Conservation (phyloP, 2,888 invertebrate genomes). For the Lumbricus terrestris region DNA sequence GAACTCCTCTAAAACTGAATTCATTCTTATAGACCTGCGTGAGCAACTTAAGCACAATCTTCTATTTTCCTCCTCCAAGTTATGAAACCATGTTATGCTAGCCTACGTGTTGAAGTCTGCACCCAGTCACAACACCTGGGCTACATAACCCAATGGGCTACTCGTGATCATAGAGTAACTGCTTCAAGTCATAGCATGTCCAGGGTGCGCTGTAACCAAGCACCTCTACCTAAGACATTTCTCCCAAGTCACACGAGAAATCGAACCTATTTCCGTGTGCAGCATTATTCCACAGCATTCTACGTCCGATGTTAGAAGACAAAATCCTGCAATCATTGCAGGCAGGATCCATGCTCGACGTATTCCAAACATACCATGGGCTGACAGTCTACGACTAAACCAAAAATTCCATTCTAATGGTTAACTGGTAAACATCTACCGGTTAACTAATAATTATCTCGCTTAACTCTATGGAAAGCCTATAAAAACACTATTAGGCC, state of each 20-base stretch:
- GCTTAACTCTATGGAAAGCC: background rate
- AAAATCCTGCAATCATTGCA: background rate
- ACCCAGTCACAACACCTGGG: too few relatives aligned
- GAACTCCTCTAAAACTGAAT: too few relatives aligned
- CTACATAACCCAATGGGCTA: too few relatives aligned
- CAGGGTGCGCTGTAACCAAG: background rate
- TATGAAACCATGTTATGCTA: too few relatives aligned
- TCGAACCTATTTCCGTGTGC: slow-evolving; percentile 12
- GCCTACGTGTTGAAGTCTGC: too few relatives aligned
- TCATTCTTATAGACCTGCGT: too few relatives aligned
- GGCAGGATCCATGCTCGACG: background rate
- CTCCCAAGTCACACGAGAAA: background rate
- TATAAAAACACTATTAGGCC: background rate
- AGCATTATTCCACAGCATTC: background rate
- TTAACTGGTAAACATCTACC: too few relatives aligned
- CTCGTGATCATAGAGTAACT: too few relatives aligned
- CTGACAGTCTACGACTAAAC: background rate
- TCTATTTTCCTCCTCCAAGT: too few relatives aligned
- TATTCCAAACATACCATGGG: background rate
- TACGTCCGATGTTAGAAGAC: background rate
- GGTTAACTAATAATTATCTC: too few relatives aligned
- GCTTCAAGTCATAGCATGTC: too few relatives aligned
- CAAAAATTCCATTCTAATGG: background rate
- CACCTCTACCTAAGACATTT: background rate
- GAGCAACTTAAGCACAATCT: too few relatives aligned